Base-by-base conservation (phyloP, 2,113 vertebrate genomes). In the Ancistrus triradiatus region DNA sequence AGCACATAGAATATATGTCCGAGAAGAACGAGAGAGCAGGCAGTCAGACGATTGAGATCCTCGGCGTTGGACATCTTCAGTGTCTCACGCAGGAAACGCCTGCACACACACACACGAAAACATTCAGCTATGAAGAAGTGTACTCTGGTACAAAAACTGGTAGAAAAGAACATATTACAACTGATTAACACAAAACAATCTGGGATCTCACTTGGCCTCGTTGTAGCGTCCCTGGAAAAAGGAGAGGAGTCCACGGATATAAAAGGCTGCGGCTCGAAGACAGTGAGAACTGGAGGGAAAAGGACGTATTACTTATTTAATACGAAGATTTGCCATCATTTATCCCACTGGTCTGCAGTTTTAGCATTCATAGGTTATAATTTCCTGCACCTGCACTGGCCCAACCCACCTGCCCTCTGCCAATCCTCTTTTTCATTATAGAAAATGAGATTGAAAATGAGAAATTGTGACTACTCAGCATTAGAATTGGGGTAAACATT, bases 181-280 rank as follows among this genome's bases (percentile, higher is more conserved):
- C n/a, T 19, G 21, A 18, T 2, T 3, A 25, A 11, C 19, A 33
- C 31, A 31, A 31, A 31, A 31, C 6, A 42, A 5, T 5, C 6
- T 5, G 6, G 38, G 9, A 59, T 84, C 93, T 82, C 84, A 98
- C 96, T 99, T 99, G 69, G 96, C 96, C 81, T 99, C 96, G 0
- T 97, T 99, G 87, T 99, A 98, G 51, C 96, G 92, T 53, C 96
- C 96, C 80, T 99, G 96, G 70, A 99, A 99, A 77, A 99, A 99
- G 78, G 96, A 99, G 76, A 98, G 91, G 18, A 99, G 93, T 4
- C 96, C 95, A 1, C 96, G 89, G 78, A 98, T 98, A 69, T 98
- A 98, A 79, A 98, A 99, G 2, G 96, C 96, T 0, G 96, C 96
- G 0, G 96, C 96, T 2, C 96, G 90, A 0, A 99, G 90, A 60